Conservation (phyloP, 2,797 vertebrate species). For the Uromys caudimaculatus region DNA sequence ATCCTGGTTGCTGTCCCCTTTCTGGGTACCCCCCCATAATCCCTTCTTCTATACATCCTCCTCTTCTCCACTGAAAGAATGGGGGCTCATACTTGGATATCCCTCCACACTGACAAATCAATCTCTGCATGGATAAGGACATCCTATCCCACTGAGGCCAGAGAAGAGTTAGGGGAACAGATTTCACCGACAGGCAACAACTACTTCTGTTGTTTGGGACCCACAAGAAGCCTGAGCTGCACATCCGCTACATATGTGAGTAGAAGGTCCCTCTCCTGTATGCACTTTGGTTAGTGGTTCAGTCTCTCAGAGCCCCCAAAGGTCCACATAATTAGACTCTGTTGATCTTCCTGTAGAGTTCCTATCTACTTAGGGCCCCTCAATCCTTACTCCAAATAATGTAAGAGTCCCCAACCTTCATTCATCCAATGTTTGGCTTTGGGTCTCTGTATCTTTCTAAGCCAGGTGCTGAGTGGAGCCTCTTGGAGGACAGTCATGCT, state of each 20-base stretch:
- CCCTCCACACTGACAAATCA: background rate
- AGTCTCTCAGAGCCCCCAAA: no score
- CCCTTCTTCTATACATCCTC: no score
- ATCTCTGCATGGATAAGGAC: no score
- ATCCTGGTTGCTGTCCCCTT: background rate
- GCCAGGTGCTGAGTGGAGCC: no score
- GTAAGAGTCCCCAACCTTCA: background rate
- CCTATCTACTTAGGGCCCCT: background rate
- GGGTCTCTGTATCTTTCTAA: background rate
- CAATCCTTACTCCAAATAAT: background rate
- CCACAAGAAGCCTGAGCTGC: background rate
- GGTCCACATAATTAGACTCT: background rate
- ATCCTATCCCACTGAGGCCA: background rate
- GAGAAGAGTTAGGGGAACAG: background rate
- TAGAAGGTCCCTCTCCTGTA: background rate
- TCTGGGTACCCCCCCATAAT: background rate
- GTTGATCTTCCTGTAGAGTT: background rate
- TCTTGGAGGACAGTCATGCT: background rate
- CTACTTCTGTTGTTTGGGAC: background rate
- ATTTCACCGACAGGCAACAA: background rate
- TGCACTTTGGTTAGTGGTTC: no score
- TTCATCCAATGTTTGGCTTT: background rate
- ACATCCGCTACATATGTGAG: background rate
- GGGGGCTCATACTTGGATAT: background rate
- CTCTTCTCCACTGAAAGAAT: background rate